phyloP scores from a whole-genome alignment of 2,113 vertebrate species.

The Calidris pygmaea region DNA sequence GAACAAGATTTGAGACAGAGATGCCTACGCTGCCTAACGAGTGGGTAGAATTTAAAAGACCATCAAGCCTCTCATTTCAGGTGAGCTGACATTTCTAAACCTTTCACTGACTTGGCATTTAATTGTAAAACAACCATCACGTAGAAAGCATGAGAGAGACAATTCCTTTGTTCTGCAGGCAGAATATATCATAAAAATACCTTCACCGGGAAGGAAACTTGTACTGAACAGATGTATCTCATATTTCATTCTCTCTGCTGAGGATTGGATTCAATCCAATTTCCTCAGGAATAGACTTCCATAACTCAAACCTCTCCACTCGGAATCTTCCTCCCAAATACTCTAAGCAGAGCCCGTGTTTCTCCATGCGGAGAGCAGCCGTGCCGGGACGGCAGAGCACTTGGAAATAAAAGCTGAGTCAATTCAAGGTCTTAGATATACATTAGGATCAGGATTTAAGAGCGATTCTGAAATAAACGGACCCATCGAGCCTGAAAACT shows the following conservation, averaged over 20 bases:
- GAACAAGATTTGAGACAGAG: background rate
- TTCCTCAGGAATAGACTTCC: background rate
- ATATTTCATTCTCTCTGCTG: background rate
- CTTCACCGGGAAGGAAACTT: background rate
- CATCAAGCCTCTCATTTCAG: background rate
- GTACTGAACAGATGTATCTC: background rate
- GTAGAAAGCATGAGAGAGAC: background rate
- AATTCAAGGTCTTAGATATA: background rate
- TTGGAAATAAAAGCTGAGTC: background rate
- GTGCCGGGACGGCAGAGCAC: background rate
- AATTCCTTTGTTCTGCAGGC: background rate
- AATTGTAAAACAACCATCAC: background rate
- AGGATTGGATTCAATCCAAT: background rate
- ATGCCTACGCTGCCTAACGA: background rate
- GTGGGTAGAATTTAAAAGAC: background rate
- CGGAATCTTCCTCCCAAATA: background rate
- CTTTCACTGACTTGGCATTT: background rate
- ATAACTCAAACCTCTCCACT: background rate
- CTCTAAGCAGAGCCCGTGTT: background rate
- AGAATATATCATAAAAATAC: background rate
- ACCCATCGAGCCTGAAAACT: background rate
- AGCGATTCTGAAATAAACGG: background rate
- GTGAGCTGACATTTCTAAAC: background rate
- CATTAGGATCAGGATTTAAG: background rate
- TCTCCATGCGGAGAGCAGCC: background rate